These are phyloP conservation scores for Pomacea canaliculata DNA, from an alignment of 2,888 invertebrate species.

Conservation along the genomic window DNA sequence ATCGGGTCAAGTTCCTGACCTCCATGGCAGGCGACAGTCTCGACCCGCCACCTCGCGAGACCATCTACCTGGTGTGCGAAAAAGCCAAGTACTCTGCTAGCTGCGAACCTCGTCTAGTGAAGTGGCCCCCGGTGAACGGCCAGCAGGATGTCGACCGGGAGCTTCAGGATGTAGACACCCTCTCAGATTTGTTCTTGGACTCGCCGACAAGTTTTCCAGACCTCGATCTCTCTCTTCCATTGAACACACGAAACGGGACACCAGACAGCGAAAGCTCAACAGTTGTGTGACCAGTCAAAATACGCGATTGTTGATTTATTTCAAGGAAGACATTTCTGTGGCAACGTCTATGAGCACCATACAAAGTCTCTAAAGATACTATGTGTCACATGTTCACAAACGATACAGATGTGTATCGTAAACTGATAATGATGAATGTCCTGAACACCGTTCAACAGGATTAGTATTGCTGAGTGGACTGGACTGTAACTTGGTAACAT, in stretches of 20 bases:
- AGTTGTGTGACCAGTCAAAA: not conserved
- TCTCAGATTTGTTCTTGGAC: conserved; percentile 8
- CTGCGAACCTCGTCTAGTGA: conserved; percentile 14
- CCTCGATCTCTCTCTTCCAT: conserved; percentile 6
- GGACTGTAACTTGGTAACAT: too few relatives aligned
- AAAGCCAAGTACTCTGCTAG: not conserved
- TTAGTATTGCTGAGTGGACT: too few relatives aligned
- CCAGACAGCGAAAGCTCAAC: conserved; percentile 18
- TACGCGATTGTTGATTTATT: too few relatives aligned
- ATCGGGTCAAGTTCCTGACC: conserved; percentile 9
- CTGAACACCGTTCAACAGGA: too few relatives aligned
- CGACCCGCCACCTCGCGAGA: conserved; percentile 1
- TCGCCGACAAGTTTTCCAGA: conserved; percentile 4
- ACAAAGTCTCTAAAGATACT: too few relatives aligned
- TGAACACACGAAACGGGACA: conserved; percentile 7
- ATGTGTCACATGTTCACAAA: too few relatives aligned
- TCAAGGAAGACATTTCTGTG: too few relatives aligned
- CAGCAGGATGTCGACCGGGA: not conserved
- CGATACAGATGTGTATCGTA: too few relatives aligned
- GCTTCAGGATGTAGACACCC: not conserved
- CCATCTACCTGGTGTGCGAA: conserved; percentile 21
- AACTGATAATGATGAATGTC: too few relatives aligned
- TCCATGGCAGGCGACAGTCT: not conserved
- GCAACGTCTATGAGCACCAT: too few relatives aligned
- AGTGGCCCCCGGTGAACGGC: conserved; percentile 10